Percentiles rank a stretch among this genome's conserved stretches.
Conservation (phyloP, 2,113 vertebrate species). For the Psammodynastes pulverulentus region DNA sequence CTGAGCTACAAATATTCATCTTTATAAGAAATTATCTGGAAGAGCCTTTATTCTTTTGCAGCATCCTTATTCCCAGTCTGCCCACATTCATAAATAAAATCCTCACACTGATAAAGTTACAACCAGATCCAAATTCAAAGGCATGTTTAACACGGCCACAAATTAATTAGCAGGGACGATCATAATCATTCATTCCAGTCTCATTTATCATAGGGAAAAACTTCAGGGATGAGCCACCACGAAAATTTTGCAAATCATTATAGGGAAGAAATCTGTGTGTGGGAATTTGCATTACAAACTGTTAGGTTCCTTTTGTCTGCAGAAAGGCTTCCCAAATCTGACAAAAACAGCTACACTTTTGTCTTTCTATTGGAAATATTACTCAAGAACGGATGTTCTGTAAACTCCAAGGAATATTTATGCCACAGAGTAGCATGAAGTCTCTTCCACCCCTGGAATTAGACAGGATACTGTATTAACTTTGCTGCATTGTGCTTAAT, state of each 20-base stretch:
- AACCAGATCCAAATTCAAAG: constrained; percentile 9
- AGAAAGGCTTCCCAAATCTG: neutral
- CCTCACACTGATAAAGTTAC: neutral
- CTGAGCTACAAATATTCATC: neutral
- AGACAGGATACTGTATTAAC: neutral
- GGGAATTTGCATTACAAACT: neutral
- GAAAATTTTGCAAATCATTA: neutral
- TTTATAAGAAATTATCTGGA: neutral
- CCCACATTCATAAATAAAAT: neutral
- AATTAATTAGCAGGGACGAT: constrained; percentile 10
- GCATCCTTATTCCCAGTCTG: neutral
- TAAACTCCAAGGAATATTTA: neutral
- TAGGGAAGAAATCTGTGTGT: neutral
- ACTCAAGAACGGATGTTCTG: neutral
- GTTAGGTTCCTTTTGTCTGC: constrained; percentile 3
- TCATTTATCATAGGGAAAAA: neutral
- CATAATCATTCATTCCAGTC: constrained; percentile 2
- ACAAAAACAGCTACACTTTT: constrained; percentile 11
- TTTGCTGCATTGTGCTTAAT: neutral
- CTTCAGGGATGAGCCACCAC: neutral
- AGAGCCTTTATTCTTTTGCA: neutral
- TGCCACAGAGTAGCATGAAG: neutral
- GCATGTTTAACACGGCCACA: constrained; percentile 1
- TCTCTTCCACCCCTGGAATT: neutral
- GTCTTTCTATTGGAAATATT: neutral